Percentiles rank a stretch among this genome's conserved stretches.
These are phyloP conservation scores for Neosilurus hyrtlii DNA, from an alignment of 2,797 vertebrate species.

Conservation along the genomic window DNA sequence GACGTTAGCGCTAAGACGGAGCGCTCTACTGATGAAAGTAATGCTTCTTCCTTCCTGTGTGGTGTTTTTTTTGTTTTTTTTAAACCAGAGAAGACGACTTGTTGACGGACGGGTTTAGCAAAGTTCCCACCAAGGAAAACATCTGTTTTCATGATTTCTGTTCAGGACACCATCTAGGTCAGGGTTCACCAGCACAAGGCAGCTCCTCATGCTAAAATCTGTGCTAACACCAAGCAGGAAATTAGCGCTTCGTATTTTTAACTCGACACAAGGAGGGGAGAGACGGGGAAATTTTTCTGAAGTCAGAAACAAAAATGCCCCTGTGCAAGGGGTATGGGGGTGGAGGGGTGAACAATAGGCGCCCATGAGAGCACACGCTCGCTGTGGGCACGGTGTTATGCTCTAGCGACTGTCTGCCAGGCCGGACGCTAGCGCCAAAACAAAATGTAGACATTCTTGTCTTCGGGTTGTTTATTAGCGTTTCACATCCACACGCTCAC, in stretches of 20 bases:
- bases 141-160: not conserved
- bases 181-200: not conserved
- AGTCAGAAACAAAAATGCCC: conserved; percentile 34
- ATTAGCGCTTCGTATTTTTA: not conserved
- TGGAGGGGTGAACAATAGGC: conserved; percentile 54
- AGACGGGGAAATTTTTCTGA: conserved; percentile 53
- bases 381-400: conserved; percentile 27
- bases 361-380: conserved; percentile 48
- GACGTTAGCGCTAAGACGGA: not conserved
- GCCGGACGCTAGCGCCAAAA: conserved; percentile 40
- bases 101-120: not conserved
- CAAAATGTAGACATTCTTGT: conserved; percentile 28
- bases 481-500: not conserved
- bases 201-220: not conserved
- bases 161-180: not conserved
- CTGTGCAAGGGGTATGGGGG: conserved; percentile 1
- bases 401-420: conserved; percentile 42
- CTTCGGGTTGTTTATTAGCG: conserved; percentile 21
- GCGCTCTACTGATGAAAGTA: not conserved
- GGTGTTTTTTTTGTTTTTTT: not conserved
- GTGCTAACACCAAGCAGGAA: not conserved
- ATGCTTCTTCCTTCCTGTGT: not conserved
- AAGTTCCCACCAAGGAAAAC: not conserved
- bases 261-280: conserved; percentile 17
- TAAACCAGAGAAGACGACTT: not conserved